Evolutionary conservation across 2,797 vertebrate species (phyloP).

Genomic region (Poeciliopsis paucimaculata): DNA sequence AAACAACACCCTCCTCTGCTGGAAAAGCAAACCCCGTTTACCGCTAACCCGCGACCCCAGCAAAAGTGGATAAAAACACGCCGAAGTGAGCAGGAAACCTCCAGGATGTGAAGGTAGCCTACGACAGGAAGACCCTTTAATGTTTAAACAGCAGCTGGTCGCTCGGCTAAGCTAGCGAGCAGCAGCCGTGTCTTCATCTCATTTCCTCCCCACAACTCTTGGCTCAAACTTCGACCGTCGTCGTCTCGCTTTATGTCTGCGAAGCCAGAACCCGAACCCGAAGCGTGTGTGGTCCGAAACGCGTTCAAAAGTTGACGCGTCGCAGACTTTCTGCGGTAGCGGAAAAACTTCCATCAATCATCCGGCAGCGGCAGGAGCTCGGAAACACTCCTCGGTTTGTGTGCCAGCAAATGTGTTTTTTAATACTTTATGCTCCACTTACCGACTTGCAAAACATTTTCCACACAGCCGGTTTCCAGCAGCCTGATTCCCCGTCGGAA

Average conservation of each 20-base stretch:
- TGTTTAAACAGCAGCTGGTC: constrained; percentile 78
- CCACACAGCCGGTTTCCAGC: constrained; percentile 95
- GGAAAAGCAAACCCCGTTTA: not conserved
- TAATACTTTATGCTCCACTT: constrained; percentile 74
- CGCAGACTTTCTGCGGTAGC: constrained; percentile 63
- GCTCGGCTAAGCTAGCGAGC: constrained; percentile 56
- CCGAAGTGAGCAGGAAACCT: not conserved
- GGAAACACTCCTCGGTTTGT: constrained; percentile 25
- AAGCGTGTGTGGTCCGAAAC: not conserved
- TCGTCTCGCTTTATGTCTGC: not conserved
- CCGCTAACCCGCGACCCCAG: not conserved
- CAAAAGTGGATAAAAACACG: not conserved
- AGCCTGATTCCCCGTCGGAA: constrained; percentile 94
- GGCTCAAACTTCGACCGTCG: constrained; percentile 3
- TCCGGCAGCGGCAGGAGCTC: constrained; percentile 38
- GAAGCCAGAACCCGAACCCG: not conserved
- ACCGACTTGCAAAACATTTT: constrained; percentile 99
- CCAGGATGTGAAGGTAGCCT: constrained; percentile 13
- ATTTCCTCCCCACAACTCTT: constrained; percentile 16
- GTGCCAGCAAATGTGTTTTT: not conserved
- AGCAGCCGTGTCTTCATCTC: constrained; percentile 30
- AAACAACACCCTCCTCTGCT: constrained; percentile 7
- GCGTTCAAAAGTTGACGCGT: constrained; percentile 29
- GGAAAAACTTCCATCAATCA: constrained; percentile 75
- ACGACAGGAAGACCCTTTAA: constrained; percentile 80